Conservation (phyloP, 2,888 invertebrate genomes). For the Spisula solida region DNA sequence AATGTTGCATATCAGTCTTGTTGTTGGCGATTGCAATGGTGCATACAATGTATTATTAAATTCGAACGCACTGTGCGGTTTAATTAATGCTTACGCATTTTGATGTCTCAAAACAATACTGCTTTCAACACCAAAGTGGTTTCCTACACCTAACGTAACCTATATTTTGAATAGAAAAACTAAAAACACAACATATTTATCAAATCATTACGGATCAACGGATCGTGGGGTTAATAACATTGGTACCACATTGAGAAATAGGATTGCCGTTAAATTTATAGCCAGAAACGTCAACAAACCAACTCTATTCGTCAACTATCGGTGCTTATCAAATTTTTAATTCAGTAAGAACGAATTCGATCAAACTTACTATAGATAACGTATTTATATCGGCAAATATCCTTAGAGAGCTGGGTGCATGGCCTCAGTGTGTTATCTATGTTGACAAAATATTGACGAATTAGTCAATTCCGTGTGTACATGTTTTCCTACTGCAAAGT, state of each 20-base stretch:
- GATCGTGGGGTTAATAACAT: not conserved
- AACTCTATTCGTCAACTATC: not conserved
- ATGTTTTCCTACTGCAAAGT: not conserved
- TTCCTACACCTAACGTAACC: too few relatives aligned
- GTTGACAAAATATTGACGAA: not conserved
- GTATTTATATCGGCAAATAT: not conserved
- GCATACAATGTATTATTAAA: too few relatives aligned
- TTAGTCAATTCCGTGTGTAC: not conserved
- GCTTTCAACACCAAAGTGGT: too few relatives aligned
- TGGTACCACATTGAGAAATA: not conserved
- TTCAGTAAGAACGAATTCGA: not conserved
- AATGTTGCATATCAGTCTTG: too few relatives aligned
- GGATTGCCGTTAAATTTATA: not conserved
- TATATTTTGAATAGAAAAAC: too few relatives aligned
- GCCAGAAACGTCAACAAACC: not conserved
- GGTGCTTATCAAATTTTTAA: not conserved
- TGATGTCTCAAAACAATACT: too few relatives aligned
- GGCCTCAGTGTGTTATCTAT: not conserved
- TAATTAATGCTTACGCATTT: too few relatives aligned
- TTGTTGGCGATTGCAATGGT: too few relatives aligned
- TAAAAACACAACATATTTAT: not conserved
- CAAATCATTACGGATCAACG: not conserved
- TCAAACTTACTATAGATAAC: not conserved
- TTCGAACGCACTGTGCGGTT: too few relatives aligned
- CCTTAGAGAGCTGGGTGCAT: not conserved